phyloP scores from a whole-genome alignment of 2,113 vertebrate species.

The Pedetes capensis region DNA sequence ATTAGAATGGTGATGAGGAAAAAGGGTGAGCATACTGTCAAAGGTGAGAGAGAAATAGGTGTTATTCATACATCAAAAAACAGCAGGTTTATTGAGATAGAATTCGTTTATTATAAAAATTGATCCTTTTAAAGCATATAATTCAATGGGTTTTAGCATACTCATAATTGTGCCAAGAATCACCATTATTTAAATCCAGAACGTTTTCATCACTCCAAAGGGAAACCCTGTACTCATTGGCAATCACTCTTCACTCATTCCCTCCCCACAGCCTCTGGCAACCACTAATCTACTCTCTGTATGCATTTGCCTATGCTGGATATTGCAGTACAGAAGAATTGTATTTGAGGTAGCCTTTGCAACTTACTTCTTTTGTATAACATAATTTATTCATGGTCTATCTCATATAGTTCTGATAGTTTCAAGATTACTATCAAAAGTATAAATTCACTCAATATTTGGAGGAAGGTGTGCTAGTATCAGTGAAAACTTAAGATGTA shows the following conservation, averaged over 20 bases:
- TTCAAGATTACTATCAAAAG: background rate
- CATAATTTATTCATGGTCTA: conserved; percentile 15
- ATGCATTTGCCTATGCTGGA: background rate
- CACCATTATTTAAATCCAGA: background rate
- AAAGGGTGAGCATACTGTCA: background rate
- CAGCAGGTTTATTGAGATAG: background rate
- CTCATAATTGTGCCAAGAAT: background rate
- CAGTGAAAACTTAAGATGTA: background rate
- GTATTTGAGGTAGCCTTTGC: background rate
- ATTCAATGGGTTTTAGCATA: background rate
- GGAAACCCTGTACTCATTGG: background rate
- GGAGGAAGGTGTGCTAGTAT: background rate
- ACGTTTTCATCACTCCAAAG: background rate
- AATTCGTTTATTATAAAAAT: background rate
- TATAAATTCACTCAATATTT: background rate
- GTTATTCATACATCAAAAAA: background rate
- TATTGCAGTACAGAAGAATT: background rate
- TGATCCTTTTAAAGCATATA: background rate
- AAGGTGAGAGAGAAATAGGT: background rate
- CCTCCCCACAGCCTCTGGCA: background rate
- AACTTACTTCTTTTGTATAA: background rate
- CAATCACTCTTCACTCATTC: too few relatives aligned
- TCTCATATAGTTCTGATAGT: background rate
- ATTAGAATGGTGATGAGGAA: background rate
- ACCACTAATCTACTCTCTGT: background rate